Percentiles rank a stretch among this genome's conserved stretches.
Conservation (phyloP, 2,113 vertebrate species). For the Myodes glareolus region DNA sequence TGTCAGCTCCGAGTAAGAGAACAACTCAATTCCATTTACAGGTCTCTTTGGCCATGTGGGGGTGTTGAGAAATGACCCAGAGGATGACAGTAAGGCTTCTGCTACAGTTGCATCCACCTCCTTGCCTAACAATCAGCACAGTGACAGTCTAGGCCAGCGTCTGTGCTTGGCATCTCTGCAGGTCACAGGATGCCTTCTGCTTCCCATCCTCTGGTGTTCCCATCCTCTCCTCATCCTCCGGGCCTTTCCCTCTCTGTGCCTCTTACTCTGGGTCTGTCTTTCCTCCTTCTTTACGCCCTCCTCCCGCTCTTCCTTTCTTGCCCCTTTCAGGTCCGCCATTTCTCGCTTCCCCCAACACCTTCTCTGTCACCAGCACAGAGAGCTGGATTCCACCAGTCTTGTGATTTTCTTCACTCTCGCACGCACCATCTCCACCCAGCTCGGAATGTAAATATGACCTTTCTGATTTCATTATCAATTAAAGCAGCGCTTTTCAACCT, state of each 20-base stretch:
- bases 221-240: background rate
- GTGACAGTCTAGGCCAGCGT: accelerated
- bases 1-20: background rate
- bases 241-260: too few species aligned
- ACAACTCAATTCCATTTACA: background rate
- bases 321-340: background rate
- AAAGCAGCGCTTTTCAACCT: background rate
- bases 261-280: background rate
- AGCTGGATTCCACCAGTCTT: background rate
- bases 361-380: background rate
- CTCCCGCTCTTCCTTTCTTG: background rate
- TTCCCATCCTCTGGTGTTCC: background rate
- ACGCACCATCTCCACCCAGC: conserved; percentile 42
- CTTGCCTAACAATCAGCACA: background rate
- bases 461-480: conserved; percentile 57
- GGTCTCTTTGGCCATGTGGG: background rate
- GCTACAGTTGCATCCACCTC: accelerated
- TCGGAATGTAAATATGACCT: conserved; percentile 53
- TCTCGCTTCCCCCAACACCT: background rate
- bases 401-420: background rate
- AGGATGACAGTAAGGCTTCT: background rate
- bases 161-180: accelerated
- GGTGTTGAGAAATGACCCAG: background rate
- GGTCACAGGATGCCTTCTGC: background rate
- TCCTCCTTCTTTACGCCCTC: background rate